Evolutionary conservation across 1,140 invertebrate genomes (phyloP), one percentile per base, ranked within the genome.

Genomic region (Mesaphorura yosii): DNA sequence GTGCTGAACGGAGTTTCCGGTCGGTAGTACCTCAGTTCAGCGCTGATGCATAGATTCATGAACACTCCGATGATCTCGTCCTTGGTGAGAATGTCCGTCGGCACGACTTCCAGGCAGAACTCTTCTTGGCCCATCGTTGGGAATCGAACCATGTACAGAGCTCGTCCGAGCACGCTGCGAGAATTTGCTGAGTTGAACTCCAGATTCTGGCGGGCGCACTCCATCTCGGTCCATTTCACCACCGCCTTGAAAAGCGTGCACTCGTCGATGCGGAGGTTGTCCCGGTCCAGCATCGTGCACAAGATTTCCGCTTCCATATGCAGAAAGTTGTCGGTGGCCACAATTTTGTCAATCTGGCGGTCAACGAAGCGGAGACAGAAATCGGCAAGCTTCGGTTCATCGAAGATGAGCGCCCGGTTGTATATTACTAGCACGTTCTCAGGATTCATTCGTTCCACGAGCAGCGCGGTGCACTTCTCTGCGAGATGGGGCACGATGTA

Each of bases 401-500:
- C 88, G 71, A 91, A 92, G 28, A 91, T 73, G 52, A 87, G 74
- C 51, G 86, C 89, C 68, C 91, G 87, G 68, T 86, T 89, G 60
- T 92, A 75, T 54, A 93, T 78, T 55, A 92, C 73, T 70, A 88
- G 92, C 39, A 88, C 87, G 71, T 93, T 93, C 73, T 89, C 87
- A 60, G 87, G 87, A 45, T 86, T 91, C 57, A 92, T 72, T 74
- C 86, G 89, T 53, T 86, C 88, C 73, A 91, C 87, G 60, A 93
- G 75, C 74, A 86, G 91, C 69, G 82, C 86, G 44, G 92, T 87
- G 71, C 88, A 92, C 39, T 86, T 86, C 56, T 83, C 75, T 31
- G 87, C 87, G 66, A 93, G 74, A 72, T 90, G 85, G 26, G 88
- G 88, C 31, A 93, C 86, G 65, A 92, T 86, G 69, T 92, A 93